Conservation (phyloP, 1,140 invertebrate genomes). For the Lepidotrigona ventralis region DNA sequence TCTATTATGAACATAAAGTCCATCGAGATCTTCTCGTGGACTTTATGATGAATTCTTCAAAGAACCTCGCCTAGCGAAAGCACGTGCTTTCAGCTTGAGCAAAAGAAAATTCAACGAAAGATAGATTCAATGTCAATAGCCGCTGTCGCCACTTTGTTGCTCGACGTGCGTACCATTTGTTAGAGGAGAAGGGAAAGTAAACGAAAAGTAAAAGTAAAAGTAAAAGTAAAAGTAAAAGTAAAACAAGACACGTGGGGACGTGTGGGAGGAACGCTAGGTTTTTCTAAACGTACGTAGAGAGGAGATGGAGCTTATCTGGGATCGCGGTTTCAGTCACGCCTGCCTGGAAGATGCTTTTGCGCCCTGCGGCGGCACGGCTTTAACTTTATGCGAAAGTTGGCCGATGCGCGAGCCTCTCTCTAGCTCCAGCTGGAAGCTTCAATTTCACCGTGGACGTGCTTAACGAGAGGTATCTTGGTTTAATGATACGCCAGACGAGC, state of each 20-base stretch:
- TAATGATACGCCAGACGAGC: conserved; percentile 45
- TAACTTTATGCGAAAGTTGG: conserved; percentile 47
- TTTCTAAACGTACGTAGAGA: neutral
- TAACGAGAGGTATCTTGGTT: conserved; percentile 52
- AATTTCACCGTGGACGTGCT: conserved; percentile 46
- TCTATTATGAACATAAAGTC: no score
- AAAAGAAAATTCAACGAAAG: no score
- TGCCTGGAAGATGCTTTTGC: conserved; percentile 38
- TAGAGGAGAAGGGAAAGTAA: neutral
- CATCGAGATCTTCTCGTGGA: no score
- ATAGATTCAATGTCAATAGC: no score
- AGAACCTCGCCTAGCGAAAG: no score
- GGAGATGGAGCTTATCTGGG: conserved; percentile 37
- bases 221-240: neutral
- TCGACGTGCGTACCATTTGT: no score
- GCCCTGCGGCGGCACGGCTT: conserved; percentile 35
- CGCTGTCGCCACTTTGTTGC: no score
- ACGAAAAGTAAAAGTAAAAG: no score
- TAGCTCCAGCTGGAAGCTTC: conserved; percentile 38
- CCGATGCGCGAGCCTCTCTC: neutral
- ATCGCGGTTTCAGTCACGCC: conserved; percentile 40
- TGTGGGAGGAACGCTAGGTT: conserved; percentile 8
- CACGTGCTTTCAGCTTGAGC: no score
- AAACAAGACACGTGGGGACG: neutral
- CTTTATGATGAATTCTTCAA: no score